Evolutionary conservation across 2,888 invertebrate genomes (phyloP).

Genomic region (Pristionchus entomophagus): DNA sequence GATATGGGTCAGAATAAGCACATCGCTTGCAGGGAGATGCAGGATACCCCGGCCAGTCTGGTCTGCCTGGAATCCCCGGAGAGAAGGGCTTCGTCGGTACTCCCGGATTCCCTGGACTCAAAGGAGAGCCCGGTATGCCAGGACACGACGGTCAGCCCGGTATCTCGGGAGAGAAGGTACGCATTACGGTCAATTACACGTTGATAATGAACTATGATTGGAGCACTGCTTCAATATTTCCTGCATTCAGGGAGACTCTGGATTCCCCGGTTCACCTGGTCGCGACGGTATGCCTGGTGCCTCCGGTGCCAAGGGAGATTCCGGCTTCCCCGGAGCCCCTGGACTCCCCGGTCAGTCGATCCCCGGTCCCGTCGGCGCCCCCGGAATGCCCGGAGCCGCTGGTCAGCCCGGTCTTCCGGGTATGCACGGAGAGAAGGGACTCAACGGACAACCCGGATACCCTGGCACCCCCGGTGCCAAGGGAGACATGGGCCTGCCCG

Average conservation of each 20-base stretch:
- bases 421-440: conserved; percentile 58
- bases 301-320: conserved; percentile 56
- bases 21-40: conserved; percentile 51
- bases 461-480: conserved; percentile 77
- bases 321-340: conserved; percentile 82
- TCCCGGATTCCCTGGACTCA: conserved; percentile 80
- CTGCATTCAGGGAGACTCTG: conserved; percentile 60
- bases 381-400: conserved; percentile 66
- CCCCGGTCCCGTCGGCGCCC: conserved; percentile 53
- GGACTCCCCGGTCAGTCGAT: conserved; percentile 79
- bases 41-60: conserved; percentile 70
- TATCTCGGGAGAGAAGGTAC: conserved; percentile 66
- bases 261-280: conserved; percentile 72
- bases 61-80: conserved; percentile 62
- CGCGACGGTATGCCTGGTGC: conserved; percentile 58
- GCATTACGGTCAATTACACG: no score
- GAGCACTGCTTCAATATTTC: no score
- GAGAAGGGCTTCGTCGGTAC: conserved; percentile 51
- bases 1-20: no score
- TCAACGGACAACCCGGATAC: conserved; percentile 66
- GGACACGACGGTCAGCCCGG: conserved; percentile 70
- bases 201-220: background rate
- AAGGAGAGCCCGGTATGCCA: conserved; percentile 68
- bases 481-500: conserved; percentile 77
- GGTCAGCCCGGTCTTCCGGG: conserved; percentile 71